Conservation (phyloP, 2,888 invertebrate genomes). For the Sycophila texana region DNA sequence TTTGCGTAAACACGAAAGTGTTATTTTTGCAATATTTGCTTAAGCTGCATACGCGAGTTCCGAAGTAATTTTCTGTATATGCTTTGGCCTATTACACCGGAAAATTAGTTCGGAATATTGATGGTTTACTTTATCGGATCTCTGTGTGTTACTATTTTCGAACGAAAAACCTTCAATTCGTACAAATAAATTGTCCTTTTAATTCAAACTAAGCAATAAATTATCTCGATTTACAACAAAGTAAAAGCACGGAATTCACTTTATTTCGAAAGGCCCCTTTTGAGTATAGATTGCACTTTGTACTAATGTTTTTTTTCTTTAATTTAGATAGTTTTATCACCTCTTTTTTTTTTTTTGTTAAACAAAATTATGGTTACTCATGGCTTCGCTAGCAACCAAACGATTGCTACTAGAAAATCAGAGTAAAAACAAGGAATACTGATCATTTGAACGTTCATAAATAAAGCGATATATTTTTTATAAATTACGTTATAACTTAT, state of each 20-base stretch:
- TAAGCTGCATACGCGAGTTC: too few relatives aligned
- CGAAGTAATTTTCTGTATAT: slow-evolving; percentile 24
- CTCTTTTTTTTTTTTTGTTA: too few relatives aligned
- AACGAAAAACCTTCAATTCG: too few relatives aligned
- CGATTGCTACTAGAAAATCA: too few relatives aligned
- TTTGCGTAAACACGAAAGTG: slow-evolving; percentile 29
- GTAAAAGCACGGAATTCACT: neutral
- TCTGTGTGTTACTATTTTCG: neutral
- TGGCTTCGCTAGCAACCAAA: too few relatives aligned
- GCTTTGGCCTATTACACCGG: slow-evolving; percentile 9
- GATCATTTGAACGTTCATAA: too few relatives aligned
- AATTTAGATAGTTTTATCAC: too few relatives aligned
- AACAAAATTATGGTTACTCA: too few relatives aligned
- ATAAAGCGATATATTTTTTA: too few relatives aligned
- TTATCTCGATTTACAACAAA: slow-evolving; percentile 7
- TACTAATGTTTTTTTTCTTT: neutral
- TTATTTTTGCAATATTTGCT: neutral
- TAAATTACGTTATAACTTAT: too few relatives aligned
- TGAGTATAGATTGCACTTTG: slow-evolving; percentile 26
- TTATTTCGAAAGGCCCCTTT: slow-evolving; percentile 19
- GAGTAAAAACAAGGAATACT: too few relatives aligned
- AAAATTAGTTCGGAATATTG: slow-evolving; percentile 21
- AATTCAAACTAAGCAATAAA: neutral
- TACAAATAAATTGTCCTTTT: too few relatives aligned
- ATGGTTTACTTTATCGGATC: neutral